Base-by-base conservation (phyloP, 1,140 invertebrate genomes). In the Helicoverpa zea region DNA sequence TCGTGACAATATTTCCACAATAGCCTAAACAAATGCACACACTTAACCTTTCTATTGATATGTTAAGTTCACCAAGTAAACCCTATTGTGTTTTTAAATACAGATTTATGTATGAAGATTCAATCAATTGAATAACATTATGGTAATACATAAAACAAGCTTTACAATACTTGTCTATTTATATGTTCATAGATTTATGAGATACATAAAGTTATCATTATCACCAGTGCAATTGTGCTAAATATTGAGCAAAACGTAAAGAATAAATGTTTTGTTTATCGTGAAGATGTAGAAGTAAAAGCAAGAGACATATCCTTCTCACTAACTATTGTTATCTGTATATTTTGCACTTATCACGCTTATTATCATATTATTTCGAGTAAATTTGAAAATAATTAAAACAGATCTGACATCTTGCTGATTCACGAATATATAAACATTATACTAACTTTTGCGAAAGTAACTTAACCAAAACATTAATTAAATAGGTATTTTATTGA, bases 41-140 rank as follows among this genome's bases (percentile, higher is more conserved):
- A 74, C 30, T 80, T 80, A 64, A 83, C 66, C 82, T 77, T 80
- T 81, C 56, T 61, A 61, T 75, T 75, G 73, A 75, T 75, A 75
- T 75, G 73, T 51, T 49, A 75, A 75, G 35, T 75, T 58, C 9
- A 30, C 61, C 35, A 16, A 58, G 54, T 75, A 73, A 29, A 73
- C 29, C 54, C 13, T 73, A 73, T 56, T 70, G 66, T 73, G n/a
- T 63, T 70, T 70, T 51, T 70, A 23, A 74, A 75, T 63, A 63
- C 29, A 75, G 58, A 75, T 61, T 61, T 66, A 66, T 66, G 14
- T 56, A 16, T 59, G 12, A 43, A 63, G 18, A 63, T 29, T 61
- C 18, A 59, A 58, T 58, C 52, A 43, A 73, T 43, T 58, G 54
- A 56, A 58, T 72, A 73, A 18, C 52, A 56, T 73, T 73, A 73